Percentiles rank a stretch among this genome's conserved stretches.
These are phyloP conservation scores for Phenganax stokvisi DNA, from an alignment of 92 coral and sea anemone species.

Conservation along the genomic window DNA sequence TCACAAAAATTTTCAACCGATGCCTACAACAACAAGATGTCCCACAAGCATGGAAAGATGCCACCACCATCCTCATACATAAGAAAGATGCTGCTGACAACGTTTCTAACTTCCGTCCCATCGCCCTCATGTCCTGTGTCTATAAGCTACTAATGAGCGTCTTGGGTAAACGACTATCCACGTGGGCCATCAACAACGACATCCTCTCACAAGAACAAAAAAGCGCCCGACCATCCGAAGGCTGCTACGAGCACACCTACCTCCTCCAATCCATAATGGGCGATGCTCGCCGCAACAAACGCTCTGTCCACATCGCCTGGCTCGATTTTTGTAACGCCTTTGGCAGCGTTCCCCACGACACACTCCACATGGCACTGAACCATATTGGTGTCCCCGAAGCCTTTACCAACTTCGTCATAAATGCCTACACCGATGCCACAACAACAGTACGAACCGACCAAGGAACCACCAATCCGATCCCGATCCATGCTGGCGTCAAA, in stretches of 20 bases:
- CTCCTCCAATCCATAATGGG: conserved; percentile 28
- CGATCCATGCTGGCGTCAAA: too few relatives aligned
- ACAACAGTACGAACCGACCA: too few relatives aligned
- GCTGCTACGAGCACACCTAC: conserved; percentile 32
- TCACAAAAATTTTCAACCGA: conserved; percentile 1
- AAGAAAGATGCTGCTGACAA: conserved; percentile 26
- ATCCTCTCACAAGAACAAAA: conserved; percentile 36
- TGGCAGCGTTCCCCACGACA: too few relatives aligned
- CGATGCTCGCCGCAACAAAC: conserved; percentile 28
- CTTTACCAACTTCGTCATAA: too few relatives aligned
- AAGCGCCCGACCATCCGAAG: conserved; percentile 33
- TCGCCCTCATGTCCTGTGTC: conserved; percentile 37
- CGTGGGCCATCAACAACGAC: conserved; percentile 35
- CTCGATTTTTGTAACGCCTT: conserved; percentile 33
- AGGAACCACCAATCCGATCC: too few relatives aligned
- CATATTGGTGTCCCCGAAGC: too few relatives aligned
- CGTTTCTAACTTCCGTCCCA: conserved; percentile 33
- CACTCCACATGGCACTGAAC: too few relatives aligned
- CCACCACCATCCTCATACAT: conserved; percentile 32
- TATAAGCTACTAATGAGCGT: conserved; percentile 38
- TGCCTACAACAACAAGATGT: conserved; percentile 19
- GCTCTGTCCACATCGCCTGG: conserved; percentile 18
- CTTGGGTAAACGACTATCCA: conserved; percentile 24
- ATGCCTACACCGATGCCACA: too few relatives aligned
- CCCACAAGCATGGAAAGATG: conserved; percentile 30